Percentiles rank a stretch among this genome's conserved stretches.
These are phyloP conservation scores for Leptopilina boulardi DNA, from an alignment of 1,140 invertebrate species.

Conservation along the genomic window DNA sequence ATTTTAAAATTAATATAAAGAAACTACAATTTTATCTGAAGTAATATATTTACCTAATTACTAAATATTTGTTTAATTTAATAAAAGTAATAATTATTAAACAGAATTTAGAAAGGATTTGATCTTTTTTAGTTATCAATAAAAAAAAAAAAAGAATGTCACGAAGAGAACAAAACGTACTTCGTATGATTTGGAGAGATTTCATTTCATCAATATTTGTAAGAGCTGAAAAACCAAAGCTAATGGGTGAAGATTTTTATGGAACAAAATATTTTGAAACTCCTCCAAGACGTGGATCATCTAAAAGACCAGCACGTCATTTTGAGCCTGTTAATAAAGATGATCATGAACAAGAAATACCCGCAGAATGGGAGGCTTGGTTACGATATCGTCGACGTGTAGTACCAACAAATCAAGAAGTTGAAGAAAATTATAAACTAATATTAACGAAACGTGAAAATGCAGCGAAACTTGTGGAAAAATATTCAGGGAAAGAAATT, in stretches of 20 bases:
- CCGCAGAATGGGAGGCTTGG: constrained; percentile 91
- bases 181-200: constrained; percentile 75
- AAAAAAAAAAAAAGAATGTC: constrained; percentile 56
- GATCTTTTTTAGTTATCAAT: constrained; percentile 25
- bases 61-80: not conserved
- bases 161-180: constrained; percentile 60
- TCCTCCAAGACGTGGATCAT: constrained; percentile 78
- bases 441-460: constrained; percentile 85
- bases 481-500: not conserved
- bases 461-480: constrained; percentile 78
- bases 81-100: constrained; percentile 21
- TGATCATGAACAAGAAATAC: constrained; percentile 82
- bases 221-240: constrained; percentile 69
- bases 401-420: constrained; percentile 85
- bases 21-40: no score
- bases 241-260: constrained; percentile 83
- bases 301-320: constrained; percentile 81
- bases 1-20: no score
- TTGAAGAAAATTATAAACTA: constrained; percentile 82
- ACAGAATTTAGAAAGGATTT: not conserved
- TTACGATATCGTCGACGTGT: constrained; percentile 81
- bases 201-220: constrained; percentile 80
- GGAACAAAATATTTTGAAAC: constrained; percentile 91
- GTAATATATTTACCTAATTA: no score
- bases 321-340: constrained; percentile 82